Evolutionary conservation across 1,140 invertebrate species (phyloP), one percentile per base, ranked within the genome.

Genomic region (Heterodera schachtii): DNA sequence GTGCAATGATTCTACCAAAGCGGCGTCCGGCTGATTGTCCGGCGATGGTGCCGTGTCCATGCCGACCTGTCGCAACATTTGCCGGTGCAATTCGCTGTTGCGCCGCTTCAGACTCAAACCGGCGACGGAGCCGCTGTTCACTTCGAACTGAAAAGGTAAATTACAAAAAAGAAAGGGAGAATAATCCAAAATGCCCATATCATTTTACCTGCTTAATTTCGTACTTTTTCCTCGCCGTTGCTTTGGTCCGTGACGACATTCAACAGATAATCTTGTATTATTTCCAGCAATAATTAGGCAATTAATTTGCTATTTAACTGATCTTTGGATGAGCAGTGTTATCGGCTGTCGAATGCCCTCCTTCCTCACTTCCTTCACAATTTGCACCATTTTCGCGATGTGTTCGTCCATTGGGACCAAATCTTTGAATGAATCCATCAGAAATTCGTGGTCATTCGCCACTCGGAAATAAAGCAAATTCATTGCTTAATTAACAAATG

Each of bases 21-120:
- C 78, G 19, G 74, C 75, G 52, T 89, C 76, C 19, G 88, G 86
- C 49, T 83, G 46, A 82, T 89, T 89, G 3, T 84, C 82, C 16
- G 86, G 88, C 57, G 57, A 60, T 16, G 57, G 3, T 16, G 57
- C 4, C 8, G 16, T 16, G 57, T 60, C 57, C 57, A 60, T 3
- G 9, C 13, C 57, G 3, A 16, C 57, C 16, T 60, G 4, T 60
- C 13, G 13, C 57, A 60, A 16, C 3, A 60, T 60, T 60, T 60
- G 57, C 19, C 57, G 57, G 57, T 60, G 57, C 1, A 60, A 16
- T 9, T 60, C 57, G 57, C 57, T 60, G 57, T 6, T 60, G 9
- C 57, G 57, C 9, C 57, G 57, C 4, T 60, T 60, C 8, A 60
- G 1, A 60, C 57, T 16, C 13, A 60, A 60, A 3, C 57, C 57